phyloP scores from a whole-genome alignment of 2,888 invertebrate species.

The Bruchidius siliquastri region DNA sequence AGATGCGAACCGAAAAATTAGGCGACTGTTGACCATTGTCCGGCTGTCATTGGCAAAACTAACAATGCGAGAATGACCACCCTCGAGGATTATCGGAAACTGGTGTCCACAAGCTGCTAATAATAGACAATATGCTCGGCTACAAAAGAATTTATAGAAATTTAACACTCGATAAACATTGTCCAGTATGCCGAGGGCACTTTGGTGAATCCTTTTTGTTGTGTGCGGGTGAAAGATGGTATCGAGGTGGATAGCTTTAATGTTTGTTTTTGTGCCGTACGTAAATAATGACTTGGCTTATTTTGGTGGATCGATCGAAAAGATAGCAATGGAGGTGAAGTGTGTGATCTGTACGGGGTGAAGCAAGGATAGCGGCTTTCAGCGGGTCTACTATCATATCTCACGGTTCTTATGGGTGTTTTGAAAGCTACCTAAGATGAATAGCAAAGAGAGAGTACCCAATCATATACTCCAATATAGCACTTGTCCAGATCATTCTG shows the following conservation, averaged over 20 bases:
- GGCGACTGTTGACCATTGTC: constrained; percentile 6
- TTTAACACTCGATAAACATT: constrained; percentile 23
- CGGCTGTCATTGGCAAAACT: constrained; percentile 9
- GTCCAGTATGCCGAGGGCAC: constrained; percentile 1
- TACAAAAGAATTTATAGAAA: constrained; percentile 24
- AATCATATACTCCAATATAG: no score
- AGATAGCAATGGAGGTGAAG: background rate
- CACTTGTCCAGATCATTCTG: no score
- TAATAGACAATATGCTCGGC: constrained; percentile 18
- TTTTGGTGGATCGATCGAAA: background rate
- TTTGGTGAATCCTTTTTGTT: background rate
- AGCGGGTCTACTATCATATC: no score
- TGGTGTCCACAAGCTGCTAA: constrained; percentile 21
- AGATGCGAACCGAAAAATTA: background rate
- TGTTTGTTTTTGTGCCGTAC: background rate
- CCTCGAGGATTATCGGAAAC: constrained; percentile 22
- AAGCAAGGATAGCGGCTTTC: no score
- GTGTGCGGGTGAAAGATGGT: background rate
- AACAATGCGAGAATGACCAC: constrained; percentile 21
- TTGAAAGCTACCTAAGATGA: no score
- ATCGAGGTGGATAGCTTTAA: background rate
- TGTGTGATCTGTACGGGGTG: background rate
- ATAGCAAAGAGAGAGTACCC: no score
- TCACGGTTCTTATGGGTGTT: no score
- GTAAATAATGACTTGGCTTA: background rate